Base-by-base conservation (phyloP, 2,888 invertebrate species). In the Trichogramma dendrolimi region DNA sequence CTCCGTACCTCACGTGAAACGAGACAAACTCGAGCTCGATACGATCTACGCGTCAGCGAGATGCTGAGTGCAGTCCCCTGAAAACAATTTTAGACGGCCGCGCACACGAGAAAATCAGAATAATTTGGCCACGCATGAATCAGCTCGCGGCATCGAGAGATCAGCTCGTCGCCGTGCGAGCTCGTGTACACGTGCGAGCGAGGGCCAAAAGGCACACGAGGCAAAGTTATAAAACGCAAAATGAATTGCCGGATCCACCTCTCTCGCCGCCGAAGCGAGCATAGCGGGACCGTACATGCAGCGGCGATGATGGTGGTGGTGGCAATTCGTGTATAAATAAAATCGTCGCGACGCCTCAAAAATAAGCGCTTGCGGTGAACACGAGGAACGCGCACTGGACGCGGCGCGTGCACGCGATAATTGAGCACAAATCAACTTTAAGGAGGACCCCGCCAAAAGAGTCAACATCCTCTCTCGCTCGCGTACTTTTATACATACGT, bases 341-440 rank as follows among this genome's bases (percentile, higher is more conserved):
- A 75, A 77, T 76, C 74, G 73, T 72, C 74, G 72, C 70, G 72
- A 70, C 70, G 71, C 64, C 64, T 58, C 58, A 64, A 61, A 66
- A 62, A 58, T 46, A 53, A 27, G 14, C 8, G 46, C 51, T 10
- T 52, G 61, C 44, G 43, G 52, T 46, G 39, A 39, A 44, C 41
- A 69, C 65, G 67, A 67, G 65, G 63, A 62, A 53, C 66, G 55
- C 57, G 67, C 65, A 61, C 60, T 27, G 67, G 63, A 68, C 64
- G 69, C 27, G 27, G 27, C 68, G 71, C 71, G 70, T 71, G 72
- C 69, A 72, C 71, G 64, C 72, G 73, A 75, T 78, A 79, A 78
- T 79, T 79, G 79, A 77, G 73, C 79, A 79, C 78, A 79, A 79
- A 79, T 79, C 78, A 79, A 75, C 74, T 77, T 76, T 77, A 76